These are phyloP conservation scores for Drosophila lacertosa DNA, from an alignment of 1,140 invertebrate species.

Conservation along the genomic window DNA sequence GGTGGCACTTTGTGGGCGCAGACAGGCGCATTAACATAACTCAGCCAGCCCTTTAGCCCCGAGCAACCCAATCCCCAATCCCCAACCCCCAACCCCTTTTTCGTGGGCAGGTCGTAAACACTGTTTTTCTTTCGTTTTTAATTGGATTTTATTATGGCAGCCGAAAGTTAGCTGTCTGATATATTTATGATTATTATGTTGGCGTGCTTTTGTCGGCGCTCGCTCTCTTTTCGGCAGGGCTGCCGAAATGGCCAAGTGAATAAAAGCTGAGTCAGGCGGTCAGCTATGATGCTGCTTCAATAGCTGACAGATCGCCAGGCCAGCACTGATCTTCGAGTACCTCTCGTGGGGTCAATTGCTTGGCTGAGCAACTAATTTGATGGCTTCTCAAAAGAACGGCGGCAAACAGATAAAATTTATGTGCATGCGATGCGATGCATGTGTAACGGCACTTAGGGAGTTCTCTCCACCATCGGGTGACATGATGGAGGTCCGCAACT, in stretches of 20 bases:
- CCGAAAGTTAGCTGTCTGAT: conserved; percentile 74
- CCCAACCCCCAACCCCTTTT: background rate
- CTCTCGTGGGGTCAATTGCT: conserved; percentile 69
- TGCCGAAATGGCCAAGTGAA: conserved; percentile 1
- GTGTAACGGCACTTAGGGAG: conserved; percentile 75
- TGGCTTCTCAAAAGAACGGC: conserved; percentile 76
- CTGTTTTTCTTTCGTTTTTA: conserved; percentile 81
- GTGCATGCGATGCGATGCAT: conserved; percentile 64
- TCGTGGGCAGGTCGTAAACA: conserved; percentile 70
- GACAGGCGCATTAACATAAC: conserved; percentile 73
- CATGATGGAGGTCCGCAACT: conserved; percentile 31
- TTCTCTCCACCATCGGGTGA: conserved; percentile 13
- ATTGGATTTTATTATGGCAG: conserved; percentile 81
- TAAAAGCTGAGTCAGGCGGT: too few relatives aligned
- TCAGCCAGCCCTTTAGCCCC: conserved; percentile 63
- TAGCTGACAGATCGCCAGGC: background rate
- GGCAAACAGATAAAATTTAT: conserved; percentile 76
- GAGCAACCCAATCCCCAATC: conserved; percentile 2
- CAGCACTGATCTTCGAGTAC: conserved; percentile 39
- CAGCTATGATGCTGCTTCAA: background rate
- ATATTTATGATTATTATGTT: conserved; percentile 82
- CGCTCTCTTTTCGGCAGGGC: conserved; percentile 50
- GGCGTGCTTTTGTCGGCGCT: conserved; percentile 57
- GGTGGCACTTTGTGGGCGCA: conserved; percentile 67
- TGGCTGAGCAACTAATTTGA: conserved; percentile 81